Base-by-base conservation (phyloP, 30 jellyfish, hydroid and myxozoan genomes). In the Hydra vulgaris region DNA sequence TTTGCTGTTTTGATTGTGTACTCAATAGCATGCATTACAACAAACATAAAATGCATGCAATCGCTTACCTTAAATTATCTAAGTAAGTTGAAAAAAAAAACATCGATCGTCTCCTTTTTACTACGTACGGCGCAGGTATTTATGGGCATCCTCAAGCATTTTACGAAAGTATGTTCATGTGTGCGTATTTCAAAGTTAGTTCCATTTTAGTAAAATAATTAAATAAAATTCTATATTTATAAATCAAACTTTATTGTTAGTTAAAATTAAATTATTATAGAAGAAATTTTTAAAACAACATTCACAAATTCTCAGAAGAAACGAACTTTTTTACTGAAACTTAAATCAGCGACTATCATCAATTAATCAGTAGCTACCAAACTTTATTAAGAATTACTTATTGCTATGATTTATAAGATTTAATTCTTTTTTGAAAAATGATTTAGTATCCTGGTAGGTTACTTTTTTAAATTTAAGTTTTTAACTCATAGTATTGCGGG, bases 121-220 rank as follows among this genome's bases (percentile, higher is more conserved):
- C 4, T 3, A 40, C 61, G 5, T 40, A 40, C 61, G 75, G 75
- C 75, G 75, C 75, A 68, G 15, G 16, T 8, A 20, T n/a, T 68
- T 68, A 68, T 68, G 75, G 75, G 75, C 15, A n/a, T 68, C 75
- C 16, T 68, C 75, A 68, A 68, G 75, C 75, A 68, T 68, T 68
- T 68, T 68, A 68, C 25, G 27, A 68, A 68, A 68, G 75, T 68
- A 68, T 68, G 61, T 40, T 40, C 61, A 40, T 40, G 61, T 40
- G 61, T 40, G 61, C 61, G 61, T 40, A 40, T 3, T 40, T 40
- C 61, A 40, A 40, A 12, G 5, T 40, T 12, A 40, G 61, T 3
- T 40, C 61, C 61, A 3, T 40, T 3, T 40, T 40, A 40, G 12
- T 40, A 40, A 40, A 40, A 12, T 3, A 40, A 12, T 12, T 40